These are phyloP conservation scores for Corydoras sp. DNA, from an alignment of 2,113 vertebrate species.

Conservation along the genomic window DNA sequence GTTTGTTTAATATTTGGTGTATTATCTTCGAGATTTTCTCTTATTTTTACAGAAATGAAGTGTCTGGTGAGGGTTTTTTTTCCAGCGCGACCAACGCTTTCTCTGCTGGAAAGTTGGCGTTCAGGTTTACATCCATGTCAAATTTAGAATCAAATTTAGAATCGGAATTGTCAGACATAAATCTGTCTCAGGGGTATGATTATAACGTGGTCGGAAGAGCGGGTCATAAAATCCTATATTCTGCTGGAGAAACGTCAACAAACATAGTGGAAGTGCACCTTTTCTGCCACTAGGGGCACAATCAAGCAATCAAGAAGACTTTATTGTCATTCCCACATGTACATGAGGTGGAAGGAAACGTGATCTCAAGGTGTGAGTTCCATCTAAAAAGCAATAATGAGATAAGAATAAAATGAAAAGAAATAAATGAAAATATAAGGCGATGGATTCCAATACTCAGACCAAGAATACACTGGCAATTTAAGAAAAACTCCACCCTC, in stretches of 20 bases:
- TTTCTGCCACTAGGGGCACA: too few species aligned
- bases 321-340: too few species aligned
- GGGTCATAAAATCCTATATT: neutral
- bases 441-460: too few species aligned
- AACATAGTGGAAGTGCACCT: neutral
- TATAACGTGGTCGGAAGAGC: constrained; percentile 26
- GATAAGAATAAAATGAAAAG: too few species aligned
- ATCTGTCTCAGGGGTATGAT: constrained; percentile 31
- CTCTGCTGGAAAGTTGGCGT: constrained; percentile 4
- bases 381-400: too few species aligned
- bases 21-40: constrained; percentile 30
- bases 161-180: constrained; percentile 30
- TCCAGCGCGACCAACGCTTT: neutral
- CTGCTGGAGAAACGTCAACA: neutral
- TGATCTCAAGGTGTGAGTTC: too few species aligned
- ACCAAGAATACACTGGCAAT: too few species aligned
- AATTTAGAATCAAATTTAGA: constrained; percentile 33
- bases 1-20: too few species aligned
- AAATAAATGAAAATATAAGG: too few species aligned
- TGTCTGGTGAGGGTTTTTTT: constrained; percentile 12
- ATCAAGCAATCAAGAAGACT: too few species aligned
- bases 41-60: constrained; percentile 46
- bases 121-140: constrained; percentile 30
- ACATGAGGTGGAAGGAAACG: too few species aligned
- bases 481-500: too few species aligned